phyloP scores from a whole-genome alignment of 2,113 vertebrate species.

The Opisthocomus hoazin region DNA sequence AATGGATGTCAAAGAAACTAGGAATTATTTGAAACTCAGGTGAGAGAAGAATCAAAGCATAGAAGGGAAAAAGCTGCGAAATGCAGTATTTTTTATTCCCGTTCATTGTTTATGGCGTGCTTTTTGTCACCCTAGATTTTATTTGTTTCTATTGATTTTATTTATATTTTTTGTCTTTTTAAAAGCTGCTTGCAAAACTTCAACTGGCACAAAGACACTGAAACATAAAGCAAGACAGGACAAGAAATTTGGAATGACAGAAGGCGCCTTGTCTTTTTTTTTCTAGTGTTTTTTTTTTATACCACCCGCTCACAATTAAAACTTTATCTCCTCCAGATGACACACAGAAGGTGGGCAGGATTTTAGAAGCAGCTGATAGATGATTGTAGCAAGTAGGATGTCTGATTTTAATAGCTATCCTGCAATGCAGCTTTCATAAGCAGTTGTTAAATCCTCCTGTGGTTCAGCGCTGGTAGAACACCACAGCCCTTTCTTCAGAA shows the following conservation, averaged over 20 bases:
- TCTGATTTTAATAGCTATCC: slow-evolving; percentile 14
- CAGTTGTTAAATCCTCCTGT: background rate
- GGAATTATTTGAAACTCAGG: background rate
- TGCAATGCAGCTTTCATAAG: background rate
- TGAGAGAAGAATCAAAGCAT: background rate
- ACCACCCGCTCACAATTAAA: slow-evolving; percentile 14
- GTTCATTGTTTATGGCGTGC: background rate
- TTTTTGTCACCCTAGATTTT: background rate
- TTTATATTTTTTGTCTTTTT: background rate
- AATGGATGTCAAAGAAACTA: background rate
- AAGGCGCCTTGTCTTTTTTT: background rate
- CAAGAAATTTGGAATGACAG: background rate
- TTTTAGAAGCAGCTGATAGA: slow-evolving; percentile 24
- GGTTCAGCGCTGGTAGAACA: background rate
- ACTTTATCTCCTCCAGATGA: slow-evolving; percentile 18
- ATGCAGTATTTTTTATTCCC: background rate
- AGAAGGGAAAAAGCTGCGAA: background rate
- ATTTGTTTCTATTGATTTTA: background rate
- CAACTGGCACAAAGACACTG: background rate
- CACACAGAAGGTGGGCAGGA: slow-evolving; percentile 19
- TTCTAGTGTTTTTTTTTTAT: background rate
- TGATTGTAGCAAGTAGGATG: slow-evolving; percentile 11
- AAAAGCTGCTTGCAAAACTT: background rate
- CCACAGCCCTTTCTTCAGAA: background rate
- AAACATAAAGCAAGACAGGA: background rate